These are phyloP conservation scores for Callyntrura sp. DNA, from an alignment of 2,888 invertebrate species.

Conservation along the genomic window DNA sequence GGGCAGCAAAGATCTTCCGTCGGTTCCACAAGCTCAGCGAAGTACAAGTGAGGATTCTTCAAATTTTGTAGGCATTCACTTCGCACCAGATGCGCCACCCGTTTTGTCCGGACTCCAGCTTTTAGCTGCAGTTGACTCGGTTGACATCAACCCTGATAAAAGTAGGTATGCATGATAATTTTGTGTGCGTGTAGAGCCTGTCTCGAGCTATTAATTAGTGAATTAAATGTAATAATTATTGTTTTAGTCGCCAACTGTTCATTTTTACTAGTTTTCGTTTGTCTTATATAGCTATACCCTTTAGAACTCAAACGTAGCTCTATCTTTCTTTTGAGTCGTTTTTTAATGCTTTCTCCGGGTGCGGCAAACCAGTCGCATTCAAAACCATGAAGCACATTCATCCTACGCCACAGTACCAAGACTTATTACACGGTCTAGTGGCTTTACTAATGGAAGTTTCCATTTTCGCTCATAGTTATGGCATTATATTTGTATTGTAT, in stretches of 20 bases:
- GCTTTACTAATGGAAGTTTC: too few species aligned
- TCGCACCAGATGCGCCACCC: slow-evolving; percentile 76
- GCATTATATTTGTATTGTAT: too few species aligned
- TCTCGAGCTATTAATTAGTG: not conserved
- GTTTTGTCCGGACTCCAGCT: slow-evolving; percentile 78
- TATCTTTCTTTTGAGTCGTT: too few species aligned
- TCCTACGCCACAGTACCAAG: too few species aligned
- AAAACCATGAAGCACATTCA: too few species aligned
- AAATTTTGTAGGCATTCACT: slow-evolving; percentile 76
- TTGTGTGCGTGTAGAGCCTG: slow-evolving; percentile 27
- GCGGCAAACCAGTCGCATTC: too few species aligned
- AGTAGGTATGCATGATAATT: slow-evolving; percentile 78
- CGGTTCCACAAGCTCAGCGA: slow-evolving; percentile 61
- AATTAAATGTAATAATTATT: not conserved
- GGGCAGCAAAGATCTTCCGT: slow-evolving; percentile 72
- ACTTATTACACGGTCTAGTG: too few species aligned
- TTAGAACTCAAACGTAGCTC: too few species aligned
- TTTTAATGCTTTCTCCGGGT: too few species aligned
- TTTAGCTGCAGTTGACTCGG: slow-evolving; percentile 74
- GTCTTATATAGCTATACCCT: too few species aligned
- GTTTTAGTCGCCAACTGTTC: not conserved
- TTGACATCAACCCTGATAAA: slow-evolving; percentile 81
- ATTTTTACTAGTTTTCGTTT: slow-evolving; percentile 1
- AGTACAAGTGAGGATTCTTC: slow-evolving; percentile 79
- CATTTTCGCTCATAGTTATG: too few species aligned